Percentiles rank a stretch among this genome's conserved stretches.
These are phyloP conservation scores for Micrasema minimum DNA, from an alignment of 1,140 invertebrate species.

Conservation along the genomic window DNA sequence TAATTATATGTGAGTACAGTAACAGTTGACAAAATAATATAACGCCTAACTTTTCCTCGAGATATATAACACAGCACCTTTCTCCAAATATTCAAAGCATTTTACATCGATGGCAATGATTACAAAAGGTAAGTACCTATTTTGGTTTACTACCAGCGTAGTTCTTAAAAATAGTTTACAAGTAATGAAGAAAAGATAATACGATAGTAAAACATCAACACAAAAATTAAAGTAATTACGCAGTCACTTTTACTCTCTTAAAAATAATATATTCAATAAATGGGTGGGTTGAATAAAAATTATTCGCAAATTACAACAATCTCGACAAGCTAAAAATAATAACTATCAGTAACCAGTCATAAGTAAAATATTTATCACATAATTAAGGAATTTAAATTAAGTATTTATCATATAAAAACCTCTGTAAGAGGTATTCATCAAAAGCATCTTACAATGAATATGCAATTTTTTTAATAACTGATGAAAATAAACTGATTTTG, in stretches of 20 bases:
- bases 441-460: too few species aligned
- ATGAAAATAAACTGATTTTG: too few species aligned
- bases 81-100: slow-evolving; percentile 2
- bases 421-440: too few species aligned
- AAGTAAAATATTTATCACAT: slow-evolving; percentile 35
- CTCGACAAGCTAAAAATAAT: neutral
- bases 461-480: too few species aligned
- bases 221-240: too few species aligned
- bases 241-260: neutral
- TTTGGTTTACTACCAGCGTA: neutral
- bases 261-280: neutral
- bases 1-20: too few species aligned
- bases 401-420: neutral
- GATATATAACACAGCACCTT: too few species aligned
- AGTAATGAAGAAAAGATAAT: neutral
- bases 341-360: slow-evolving; percentile 22
- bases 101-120: neutral
- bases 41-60: too few species aligned
- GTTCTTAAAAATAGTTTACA: slow-evolving; percentile 3
- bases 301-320: neutral
- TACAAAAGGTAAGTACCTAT: neutral
- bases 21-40: too few species aligned
- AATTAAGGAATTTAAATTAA: slow-evolving; percentile 32
- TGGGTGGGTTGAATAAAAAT: neutral
- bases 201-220: neutral